These are phyloP conservation scores for Lemur catta DNA, from an alignment of 2,797 vertebrate genomes.

Conservation along the genomic window DNA sequence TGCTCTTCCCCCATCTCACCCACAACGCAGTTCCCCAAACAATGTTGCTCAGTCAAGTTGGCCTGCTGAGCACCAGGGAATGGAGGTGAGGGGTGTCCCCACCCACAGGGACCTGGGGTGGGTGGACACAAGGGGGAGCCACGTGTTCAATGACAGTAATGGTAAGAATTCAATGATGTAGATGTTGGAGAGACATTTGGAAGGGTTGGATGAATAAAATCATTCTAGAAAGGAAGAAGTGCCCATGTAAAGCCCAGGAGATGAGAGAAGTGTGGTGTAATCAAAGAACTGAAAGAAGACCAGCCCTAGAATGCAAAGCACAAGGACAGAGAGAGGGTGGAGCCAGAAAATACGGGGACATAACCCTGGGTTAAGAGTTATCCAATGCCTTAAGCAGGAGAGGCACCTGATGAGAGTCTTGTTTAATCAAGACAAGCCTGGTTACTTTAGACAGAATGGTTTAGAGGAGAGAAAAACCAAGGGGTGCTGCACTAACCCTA, in stretches of 20 bases:
- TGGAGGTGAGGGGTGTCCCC: not conserved
- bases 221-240: not conserved
- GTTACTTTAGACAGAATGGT: not conserved
- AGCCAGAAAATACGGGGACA: not conserved
- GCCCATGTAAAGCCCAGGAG: not conserved
- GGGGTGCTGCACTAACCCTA: not conserved
- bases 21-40: not conserved
- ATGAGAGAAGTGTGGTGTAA: not conserved
- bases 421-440: not conserved
- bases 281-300: not conserved
- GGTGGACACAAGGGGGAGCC: not conserved
- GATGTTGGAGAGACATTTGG: not conserved
- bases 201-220: not conserved
- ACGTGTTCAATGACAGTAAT: not conserved
- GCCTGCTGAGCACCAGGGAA: not conserved
- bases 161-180: not conserved
- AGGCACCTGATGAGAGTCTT: not conserved
- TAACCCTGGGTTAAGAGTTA: not conserved
- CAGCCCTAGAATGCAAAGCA: not conserved
- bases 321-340: not conserved
- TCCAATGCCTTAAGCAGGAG: not conserved
- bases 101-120: not conserved
- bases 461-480: not conserved
- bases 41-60: not conserved
- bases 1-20: no score